Conservation (phyloP, 37 sponge, comb jelly and placozoan genomes). For the Haliclona indistincta region DNA sequence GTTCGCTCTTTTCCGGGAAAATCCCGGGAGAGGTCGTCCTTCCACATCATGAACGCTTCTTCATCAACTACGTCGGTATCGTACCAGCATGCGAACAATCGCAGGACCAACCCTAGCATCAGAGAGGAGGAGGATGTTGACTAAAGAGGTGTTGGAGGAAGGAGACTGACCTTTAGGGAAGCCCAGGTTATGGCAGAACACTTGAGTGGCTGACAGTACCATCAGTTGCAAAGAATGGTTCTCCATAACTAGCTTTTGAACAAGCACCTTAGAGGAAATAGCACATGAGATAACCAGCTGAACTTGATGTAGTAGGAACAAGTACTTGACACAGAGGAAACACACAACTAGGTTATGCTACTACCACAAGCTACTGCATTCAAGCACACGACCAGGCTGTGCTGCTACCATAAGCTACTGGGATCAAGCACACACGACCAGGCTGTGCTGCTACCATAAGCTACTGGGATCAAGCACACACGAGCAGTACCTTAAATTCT, state of each 20-base stretch:
- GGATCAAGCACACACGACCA: too few species aligned
- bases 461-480: too few species aligned
- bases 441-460: too few species aligned
- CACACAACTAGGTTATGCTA: too few species aligned
- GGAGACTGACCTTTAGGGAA: constrained; percentile 75
- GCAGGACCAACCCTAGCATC: constrained; percentile 57
- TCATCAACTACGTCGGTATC: constrained; percentile 83
- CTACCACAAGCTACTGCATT: too few species aligned
- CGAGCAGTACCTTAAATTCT: constrained; percentile 28
- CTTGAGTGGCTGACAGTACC: constrained; percentile 69
- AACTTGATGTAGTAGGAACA: background rate
- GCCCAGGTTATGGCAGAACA: constrained; percentile 53
- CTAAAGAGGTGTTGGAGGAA: too few species aligned
- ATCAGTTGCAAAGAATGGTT: constrained; percentile 31
- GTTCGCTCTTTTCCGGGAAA: constrained; percentile 84
- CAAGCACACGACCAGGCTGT: too few species aligned
- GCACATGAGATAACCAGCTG: background rate
- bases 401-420: too few species aligned
- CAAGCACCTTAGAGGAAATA: background rate
- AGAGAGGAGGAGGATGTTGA: too few species aligned
- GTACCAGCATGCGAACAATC: constrained; percentile 69
- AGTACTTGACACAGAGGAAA: background rate
- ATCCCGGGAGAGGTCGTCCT: constrained; percentile 66
- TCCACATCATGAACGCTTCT: constrained; percentile 75
- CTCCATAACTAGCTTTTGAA: constrained; percentile 53